Evolutionary conservation across 2,888 invertebrate genomes (phyloP).

Genomic region (Candidula unifasciata): DNA sequence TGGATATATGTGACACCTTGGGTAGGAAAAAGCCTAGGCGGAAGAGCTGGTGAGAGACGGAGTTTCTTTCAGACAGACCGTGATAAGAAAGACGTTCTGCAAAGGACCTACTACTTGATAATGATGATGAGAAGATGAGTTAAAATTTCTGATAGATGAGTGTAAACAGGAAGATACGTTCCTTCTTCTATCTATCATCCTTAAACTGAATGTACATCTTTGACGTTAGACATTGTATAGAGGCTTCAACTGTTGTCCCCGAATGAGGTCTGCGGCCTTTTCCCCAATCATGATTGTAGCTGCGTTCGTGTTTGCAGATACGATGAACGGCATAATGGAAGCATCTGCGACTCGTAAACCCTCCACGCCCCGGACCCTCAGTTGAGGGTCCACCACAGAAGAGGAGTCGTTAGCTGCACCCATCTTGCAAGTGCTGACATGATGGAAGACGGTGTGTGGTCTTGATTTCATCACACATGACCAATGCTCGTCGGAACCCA

Average conservation of each 20-base stretch:
- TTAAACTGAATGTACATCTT: too few relatives aligned
- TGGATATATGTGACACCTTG: too few relatives aligned
- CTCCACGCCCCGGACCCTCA: constrained; percentile 60
- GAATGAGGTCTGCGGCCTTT: constrained; percentile 60
- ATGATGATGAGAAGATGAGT: too few relatives aligned
- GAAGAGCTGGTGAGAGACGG: too few relatives aligned
- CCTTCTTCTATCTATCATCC: too few relatives aligned
- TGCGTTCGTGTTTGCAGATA: constrained; percentile 63
- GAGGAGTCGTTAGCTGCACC: constrained; percentile 78
- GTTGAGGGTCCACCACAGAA: constrained; percentile 83
- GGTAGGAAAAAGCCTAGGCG: too few relatives aligned
- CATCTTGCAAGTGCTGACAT: constrained; percentile 86
- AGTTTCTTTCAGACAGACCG: too few relatives aligned
- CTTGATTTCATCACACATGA: constrained; percentile 54
- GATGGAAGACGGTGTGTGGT: constrained; percentile 79
- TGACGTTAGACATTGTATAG: background rate
- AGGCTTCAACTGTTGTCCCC: constrained; percentile 3
- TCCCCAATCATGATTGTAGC: constrained; percentile 65
- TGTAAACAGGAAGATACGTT: too few relatives aligned
- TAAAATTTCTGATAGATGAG: too few relatives aligned
- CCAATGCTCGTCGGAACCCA: constrained; percentile 57
- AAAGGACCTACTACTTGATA: too few relatives aligned
- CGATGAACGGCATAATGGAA: constrained; percentile 62
- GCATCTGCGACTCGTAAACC: constrained; percentile 64
- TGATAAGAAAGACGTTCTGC: too few relatives aligned